Evolutionary conservation across 2,797 vertebrate genomes (phyloP), one percentile per base, ranked within the genome.

Genomic region (Muscicapa comitata): DNA sequence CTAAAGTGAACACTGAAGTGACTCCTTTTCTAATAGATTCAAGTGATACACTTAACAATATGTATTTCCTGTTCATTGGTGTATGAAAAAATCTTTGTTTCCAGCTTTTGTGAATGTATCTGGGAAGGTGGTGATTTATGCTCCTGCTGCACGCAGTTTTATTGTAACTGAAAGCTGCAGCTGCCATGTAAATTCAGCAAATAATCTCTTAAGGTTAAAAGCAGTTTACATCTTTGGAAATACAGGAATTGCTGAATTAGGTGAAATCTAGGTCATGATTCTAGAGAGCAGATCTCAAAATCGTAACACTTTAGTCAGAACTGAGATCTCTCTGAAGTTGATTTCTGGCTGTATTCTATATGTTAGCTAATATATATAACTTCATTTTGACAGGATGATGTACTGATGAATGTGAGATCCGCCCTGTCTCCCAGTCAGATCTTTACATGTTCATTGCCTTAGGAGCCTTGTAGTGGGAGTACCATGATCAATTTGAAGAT

Each of bases 1-100:
- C n/a, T 65, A 13, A 77, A 66, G 21, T 0, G 1, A 53, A 55
- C 9, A 20, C 10, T 35, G 5, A 80, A 73, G n/a, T 0, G 7
- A 42, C 21, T 65, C 8, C 5, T 43, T 81, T 75, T 47, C 28
- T 71, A 48, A 67, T 33, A 28, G 20, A 42, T 86, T 75, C 10
- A 57, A 43, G 8, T 31, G 35, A 37, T 82, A 23, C 6, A 20
- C 18, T 50, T 81, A 70, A 75, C 29, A 83, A n/a, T 72, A 33
- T 16, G 1, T 67, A 29, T 67, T 94, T 94, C 29, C 37, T 82
- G 48, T 38, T 68, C 17, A 13, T 2, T 48, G 38, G 40, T 59
- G 20, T 53, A 11, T 86, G 31, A 71, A 80, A 71, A 61, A 81
- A 58, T 20, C 20, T 59, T 55, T 65, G 11, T 91, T 90, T 91